Percentiles rank a stretch among this genome's conserved stretches.
These are phyloP conservation scores for Popillia japonica DNA, from an alignment of 1,140 invertebrate species.

Conservation along the genomic window DNA sequence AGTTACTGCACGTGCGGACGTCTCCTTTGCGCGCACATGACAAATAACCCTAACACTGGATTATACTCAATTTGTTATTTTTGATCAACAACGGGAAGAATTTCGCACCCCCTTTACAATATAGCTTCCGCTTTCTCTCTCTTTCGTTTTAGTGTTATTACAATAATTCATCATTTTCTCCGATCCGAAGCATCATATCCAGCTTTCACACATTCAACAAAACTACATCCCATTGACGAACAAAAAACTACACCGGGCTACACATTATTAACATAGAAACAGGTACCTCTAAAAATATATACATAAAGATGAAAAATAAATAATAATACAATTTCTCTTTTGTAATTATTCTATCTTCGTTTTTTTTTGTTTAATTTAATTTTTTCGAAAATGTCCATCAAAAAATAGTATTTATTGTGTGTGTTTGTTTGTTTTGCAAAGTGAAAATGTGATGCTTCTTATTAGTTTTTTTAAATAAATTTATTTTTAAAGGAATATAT, in stretches of 20 bases:
- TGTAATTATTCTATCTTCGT: slow-evolving; percentile 14
- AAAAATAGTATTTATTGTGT: slow-evolving; percentile 1
- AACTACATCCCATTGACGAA: slow-evolving; percentile 36
- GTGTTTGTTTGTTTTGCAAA: not conserved
- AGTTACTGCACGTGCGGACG: slow-evolving; percentile 52
- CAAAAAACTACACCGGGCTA: slow-evolving; percentile 53
- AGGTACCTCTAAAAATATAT: slow-evolving; percentile 60
- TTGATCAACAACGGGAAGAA: slow-evolving; percentile 35
- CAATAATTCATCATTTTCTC: not conserved
- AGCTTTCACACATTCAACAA: not conserved
- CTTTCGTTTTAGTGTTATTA: not conserved
- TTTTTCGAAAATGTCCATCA: slow-evolving; percentile 9
- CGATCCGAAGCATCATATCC: not conserved
- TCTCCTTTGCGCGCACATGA: slow-evolving; percentile 47
- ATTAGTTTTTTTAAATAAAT: not conserved
- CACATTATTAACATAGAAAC: slow-evolving; percentile 50
- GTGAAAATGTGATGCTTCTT: slow-evolving; percentile 18
- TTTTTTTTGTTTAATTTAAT: not conserved
- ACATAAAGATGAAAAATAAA: slow-evolving; percentile 51
- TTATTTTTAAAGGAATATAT: not conserved
- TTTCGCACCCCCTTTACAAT: not conserved
- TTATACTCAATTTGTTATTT: slow-evolving; percentile 45
- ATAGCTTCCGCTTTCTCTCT: not conserved
- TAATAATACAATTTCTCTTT: slow-evolving; percentile 40
- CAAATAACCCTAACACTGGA: slow-evolving; percentile 57